Evolutionary conservation across 2,888 invertebrate genomes (phyloP).

Genomic region (Tridacna gigas): DNA sequence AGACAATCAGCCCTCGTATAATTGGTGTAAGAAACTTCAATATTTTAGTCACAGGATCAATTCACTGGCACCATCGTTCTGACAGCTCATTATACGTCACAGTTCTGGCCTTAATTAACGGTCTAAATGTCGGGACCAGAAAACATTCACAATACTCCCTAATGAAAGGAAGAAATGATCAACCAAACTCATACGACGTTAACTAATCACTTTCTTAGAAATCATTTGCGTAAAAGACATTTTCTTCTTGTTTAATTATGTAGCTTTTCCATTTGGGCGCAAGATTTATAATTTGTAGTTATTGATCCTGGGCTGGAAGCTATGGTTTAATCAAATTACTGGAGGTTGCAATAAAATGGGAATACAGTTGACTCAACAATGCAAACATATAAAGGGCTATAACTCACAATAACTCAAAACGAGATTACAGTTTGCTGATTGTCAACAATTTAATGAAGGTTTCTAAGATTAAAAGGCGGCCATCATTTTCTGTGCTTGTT

Average conservation of each 20-base stretch:
- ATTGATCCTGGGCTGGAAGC: constrained; percentile 52
- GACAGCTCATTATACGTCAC: constrained; percentile 68
- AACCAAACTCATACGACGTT: constrained; percentile 51
- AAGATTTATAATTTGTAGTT: constrained; percentile 63
- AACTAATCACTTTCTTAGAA: constrained; percentile 68
- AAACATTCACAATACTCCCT: constrained; percentile 64
- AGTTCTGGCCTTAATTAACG: constrained; percentile 66
- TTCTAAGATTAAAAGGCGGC: constrained; percentile 18
- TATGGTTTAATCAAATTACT: constrained; percentile 65
- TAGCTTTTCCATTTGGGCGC: constrained; percentile 58
- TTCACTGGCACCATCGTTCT: constrained; percentile 60
- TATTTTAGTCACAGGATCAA: constrained; percentile 66
- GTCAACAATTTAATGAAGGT: constrained; percentile 28
- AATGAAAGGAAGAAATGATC: constrained; percentile 63
- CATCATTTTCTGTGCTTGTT: constrained; percentile 18
- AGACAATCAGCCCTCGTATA: constrained; percentile 59
- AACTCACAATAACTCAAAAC: constrained; percentile 35
- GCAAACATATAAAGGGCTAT: constrained; percentile 51
- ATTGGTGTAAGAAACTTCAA: constrained; percentile 65
- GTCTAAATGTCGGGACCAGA: constrained; percentile 65
- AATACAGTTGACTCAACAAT: constrained; percentile 47
- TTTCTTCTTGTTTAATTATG: constrained; percentile 66
- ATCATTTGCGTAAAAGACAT: constrained; percentile 68
- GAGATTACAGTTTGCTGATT: constrained; percentile 13
- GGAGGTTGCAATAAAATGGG: constrained; percentile 56